These are phyloP conservation scores for Anabas testudineus DNA, from an alignment of 2,797 vertebrate genomes.

Conservation along the genomic window DNA sequence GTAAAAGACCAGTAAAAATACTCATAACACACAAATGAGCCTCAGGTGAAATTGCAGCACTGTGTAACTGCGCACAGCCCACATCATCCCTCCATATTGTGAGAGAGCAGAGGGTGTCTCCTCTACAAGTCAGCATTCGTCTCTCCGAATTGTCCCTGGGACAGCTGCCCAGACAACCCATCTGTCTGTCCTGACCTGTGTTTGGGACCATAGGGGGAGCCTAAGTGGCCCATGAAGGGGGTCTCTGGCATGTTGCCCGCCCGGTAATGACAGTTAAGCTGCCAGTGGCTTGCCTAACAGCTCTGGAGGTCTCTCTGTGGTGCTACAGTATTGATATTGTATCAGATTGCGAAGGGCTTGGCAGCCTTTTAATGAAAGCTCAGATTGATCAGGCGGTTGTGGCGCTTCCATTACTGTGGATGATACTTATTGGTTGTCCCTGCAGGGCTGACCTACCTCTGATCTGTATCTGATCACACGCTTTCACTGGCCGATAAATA, in stretches of 20 bases:
- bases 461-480: constrained; percentile 39
- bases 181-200: constrained; percentile 80
- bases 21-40: constrained; percentile 43
- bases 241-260: constrained; percentile 72
- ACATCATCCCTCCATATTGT: constrained; percentile 45
- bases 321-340: constrained; percentile 83
- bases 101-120: constrained; percentile 46
- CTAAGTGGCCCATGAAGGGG: constrained; percentile 75
- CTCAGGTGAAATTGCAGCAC: constrained; percentile 56
- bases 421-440: constrained; percentile 65
- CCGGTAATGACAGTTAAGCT: constrained; percentile 73
- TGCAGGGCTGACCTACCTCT: constrained; percentile 42
- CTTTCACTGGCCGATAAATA: too few species aligned
- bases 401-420: constrained; percentile 66
- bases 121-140: constrained; percentile 64
- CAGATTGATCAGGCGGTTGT: constrained; percentile 86
- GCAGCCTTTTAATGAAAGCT: constrained; percentile 85
- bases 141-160: constrained; percentile 54
- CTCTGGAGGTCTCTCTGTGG: constrained; percentile 73
- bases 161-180: constrained; percentile 74
- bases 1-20: constrained; percentile 22
- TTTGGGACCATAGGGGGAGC: constrained; percentile 69
- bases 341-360: constrained; percentile 80
- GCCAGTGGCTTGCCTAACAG: constrained; percentile 72
- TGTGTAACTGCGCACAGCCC: constrained; percentile 32